Percentiles rank a stretch among this genome's conserved stretches.
phyloP scores from a whole-genome alignment of 2,113 vertebrate genomes.

The Paraplagusia blochii region DNA sequence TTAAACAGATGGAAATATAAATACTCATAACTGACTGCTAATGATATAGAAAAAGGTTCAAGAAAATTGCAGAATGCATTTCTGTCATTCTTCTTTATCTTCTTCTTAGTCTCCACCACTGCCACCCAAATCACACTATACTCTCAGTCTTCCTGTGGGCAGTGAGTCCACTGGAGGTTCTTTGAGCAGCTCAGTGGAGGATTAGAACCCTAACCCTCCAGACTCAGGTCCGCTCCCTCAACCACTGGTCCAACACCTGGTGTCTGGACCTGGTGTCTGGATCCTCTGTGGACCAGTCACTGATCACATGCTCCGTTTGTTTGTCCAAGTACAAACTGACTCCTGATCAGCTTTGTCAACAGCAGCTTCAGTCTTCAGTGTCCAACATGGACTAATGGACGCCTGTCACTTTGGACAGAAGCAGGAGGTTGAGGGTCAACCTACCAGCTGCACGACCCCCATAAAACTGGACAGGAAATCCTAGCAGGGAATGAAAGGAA shows the following conservation, averaged over 20 bases:
- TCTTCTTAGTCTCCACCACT: no score
- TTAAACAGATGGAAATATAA: no score
- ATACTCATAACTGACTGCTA: no score
- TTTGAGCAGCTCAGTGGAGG: no score
- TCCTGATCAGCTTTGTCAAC: conserved; percentile 58
- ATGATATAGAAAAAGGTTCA: no score
- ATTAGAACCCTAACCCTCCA: no score
- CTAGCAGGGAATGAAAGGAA: conserved; percentile 66
- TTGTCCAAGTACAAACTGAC: conserved; percentile 47
- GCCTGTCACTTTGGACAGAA: conserved; percentile 74
- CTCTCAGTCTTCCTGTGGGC: no score
- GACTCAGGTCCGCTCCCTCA: no score
- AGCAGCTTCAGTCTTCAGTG: conserved; percentile 63
- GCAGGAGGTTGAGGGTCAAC: conserved; percentile 76
- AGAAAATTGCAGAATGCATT: no score
- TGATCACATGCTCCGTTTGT: conserved; percentile 23
- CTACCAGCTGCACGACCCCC: conserved; percentile 77
- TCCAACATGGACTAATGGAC: conserved; percentile 71
- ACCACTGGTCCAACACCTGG: conserved; percentile 8
- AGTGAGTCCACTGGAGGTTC: no score
- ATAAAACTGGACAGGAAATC: conserved; percentile 77
- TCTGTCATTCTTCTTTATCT: no score
- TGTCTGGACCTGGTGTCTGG: conserved; percentile 34
- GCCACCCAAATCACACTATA: no score
- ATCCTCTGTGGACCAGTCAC: conserved; percentile 26